A percentile compares a stretch with the other conserved stretches of the same genome.
These are phyloP conservation scores for Leptobrachium leishanense DNA, from an alignment of 2,113 vertebrate species.

Conservation along the genomic window DNA sequence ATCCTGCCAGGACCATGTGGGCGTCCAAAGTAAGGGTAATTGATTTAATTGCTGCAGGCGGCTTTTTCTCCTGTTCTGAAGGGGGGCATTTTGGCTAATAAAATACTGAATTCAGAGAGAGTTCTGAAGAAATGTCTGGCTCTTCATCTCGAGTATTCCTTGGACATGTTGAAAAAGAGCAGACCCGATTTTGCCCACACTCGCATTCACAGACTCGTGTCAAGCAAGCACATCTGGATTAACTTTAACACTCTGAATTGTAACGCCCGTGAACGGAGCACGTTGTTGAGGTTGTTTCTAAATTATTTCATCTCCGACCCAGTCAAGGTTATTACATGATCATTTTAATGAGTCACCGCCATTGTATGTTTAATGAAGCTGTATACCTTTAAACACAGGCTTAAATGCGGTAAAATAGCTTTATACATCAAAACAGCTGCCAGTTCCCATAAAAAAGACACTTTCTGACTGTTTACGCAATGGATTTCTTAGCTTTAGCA, in stretches of 20 bases:
- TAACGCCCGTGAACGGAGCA: too few species aligned
- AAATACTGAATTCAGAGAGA: slow-evolving; percentile 67
- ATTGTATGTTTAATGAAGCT: too few species aligned
- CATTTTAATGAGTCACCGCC: too few species aligned
- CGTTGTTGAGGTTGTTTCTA: too few species aligned
- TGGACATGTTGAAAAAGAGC: slow-evolving; percentile 70
- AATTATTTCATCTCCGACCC: too few species aligned
- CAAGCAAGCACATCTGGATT: slow-evolving; percentile 67
- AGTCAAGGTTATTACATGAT: too few species aligned
- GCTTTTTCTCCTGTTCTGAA: slow-evolving; percentile 66
- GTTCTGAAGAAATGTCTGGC: slow-evolving; percentile 69
- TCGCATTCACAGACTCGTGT: slow-evolving; percentile 64
- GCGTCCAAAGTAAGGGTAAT: slow-evolving; percentile 68
- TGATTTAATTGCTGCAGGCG: slow-evolving; percentile 74
- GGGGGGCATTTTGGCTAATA: slow-evolving; percentile 70
- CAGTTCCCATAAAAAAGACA: too few species aligned
- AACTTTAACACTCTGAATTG: slow-evolving; percentile 58
- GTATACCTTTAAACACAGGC: too few species aligned
- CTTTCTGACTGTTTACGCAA: too few species aligned
- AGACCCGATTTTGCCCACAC: slow-evolving; percentile 58
- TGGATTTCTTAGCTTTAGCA: too few species aligned
- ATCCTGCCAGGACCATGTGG: slow-evolving; percentile 51
- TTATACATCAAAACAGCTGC: too few species aligned
- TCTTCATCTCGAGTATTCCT: slow-evolving; percentile 67
- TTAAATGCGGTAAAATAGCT: too few species aligned